These are phyloP conservation scores for Callipepla californica DNA, from an alignment of 2,113 vertebrate species.

Conservation along the genomic window DNA sequence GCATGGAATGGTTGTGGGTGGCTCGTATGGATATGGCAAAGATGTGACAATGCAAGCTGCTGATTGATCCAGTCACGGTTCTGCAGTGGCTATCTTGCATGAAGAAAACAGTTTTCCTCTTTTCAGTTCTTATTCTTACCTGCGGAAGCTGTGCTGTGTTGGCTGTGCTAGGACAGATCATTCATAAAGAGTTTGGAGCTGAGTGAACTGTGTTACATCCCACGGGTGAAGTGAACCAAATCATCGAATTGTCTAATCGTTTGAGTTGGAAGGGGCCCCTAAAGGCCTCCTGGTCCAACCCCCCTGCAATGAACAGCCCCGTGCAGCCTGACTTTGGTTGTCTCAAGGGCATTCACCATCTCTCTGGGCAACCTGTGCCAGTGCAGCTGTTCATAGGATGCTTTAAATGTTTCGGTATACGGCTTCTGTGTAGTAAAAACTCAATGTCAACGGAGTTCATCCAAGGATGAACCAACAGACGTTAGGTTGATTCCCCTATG, in stretches of 20 bases:
- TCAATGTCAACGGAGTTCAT: background rate
- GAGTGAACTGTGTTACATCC: background rate
- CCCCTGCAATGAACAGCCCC: too few relatives aligned
- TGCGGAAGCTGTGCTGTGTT: background rate
- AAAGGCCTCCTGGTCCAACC: too few relatives aligned
- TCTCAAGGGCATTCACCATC: too few relatives aligned
- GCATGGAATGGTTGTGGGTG: background rate
- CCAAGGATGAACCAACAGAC: background rate
- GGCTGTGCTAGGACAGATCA: background rate
- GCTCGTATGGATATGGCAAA: accelerated
- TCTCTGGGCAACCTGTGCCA: too few relatives aligned
- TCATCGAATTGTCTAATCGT: too few relatives aligned
- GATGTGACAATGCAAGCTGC: background rate
- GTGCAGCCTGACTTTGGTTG: too few relatives aligned
- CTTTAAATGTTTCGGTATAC: background rate
- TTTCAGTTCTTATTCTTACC: background rate
- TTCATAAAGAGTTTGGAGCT: background rate
- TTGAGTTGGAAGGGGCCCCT: too few relatives aligned
- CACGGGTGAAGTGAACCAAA: background rate
- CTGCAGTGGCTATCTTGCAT: background rate
- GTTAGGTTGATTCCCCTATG: background rate
- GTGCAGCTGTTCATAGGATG: accelerated
- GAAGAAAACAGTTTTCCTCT: background rate
- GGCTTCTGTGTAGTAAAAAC: background rate
- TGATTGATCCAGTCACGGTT: background rate